Base-by-base conservation (phyloP, 2,888 invertebrate species). In the Nesidiocoris tenuis region DNA sequence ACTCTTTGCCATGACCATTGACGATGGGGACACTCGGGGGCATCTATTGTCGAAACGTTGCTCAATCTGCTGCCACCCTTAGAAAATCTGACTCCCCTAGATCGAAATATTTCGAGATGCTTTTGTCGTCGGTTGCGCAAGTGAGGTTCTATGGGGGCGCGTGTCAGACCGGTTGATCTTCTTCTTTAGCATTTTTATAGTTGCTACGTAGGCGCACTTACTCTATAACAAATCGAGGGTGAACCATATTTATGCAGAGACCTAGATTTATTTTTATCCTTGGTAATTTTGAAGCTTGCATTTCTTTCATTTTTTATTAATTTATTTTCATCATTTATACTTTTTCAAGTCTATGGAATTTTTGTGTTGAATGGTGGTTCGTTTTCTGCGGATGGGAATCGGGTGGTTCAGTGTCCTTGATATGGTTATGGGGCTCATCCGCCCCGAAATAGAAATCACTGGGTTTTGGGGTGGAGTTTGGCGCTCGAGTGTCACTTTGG, bases 61-160 rank as follows among this genome's bases (percentile, higher is more conserved):
- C 66, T 39, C 66, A 66, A 66, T 39, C 3, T 39, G 5, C 12
- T 39, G 5, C 54, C 17, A 18, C 54, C 54, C 18, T 18, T 39
- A 18, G 54, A 66, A 54, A 66, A 17, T 3, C 1, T 66, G 19
- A 66, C 54, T 39, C 66, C 66, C 55, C 55, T 16, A 18, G 17
- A 12, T 7, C 39, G 12, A 39, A 39, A 39, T 39, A 39, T 19
- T 59, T 19, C 19, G n/a, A 19, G 59, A 19, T 16, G 3, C 59
- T 59, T 19, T 59, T 59, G 59, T 39, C 39, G 7, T 9, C n/a
- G 18, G n/a, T 59, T 59, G 59, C 19, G 59, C 59, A 59, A 59
- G 59, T 59, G 39, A 39, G 39, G 12, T 39, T 39, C 54, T 66
- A 66, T 54, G 55, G 21, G 66, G 66, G 66, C 66, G 66, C 66